These are phyloP conservation scores for Didymodactylos carnosus DNA, from an alignment of 2,888 invertebrate genomes.

Conservation along the genomic window DNA sequence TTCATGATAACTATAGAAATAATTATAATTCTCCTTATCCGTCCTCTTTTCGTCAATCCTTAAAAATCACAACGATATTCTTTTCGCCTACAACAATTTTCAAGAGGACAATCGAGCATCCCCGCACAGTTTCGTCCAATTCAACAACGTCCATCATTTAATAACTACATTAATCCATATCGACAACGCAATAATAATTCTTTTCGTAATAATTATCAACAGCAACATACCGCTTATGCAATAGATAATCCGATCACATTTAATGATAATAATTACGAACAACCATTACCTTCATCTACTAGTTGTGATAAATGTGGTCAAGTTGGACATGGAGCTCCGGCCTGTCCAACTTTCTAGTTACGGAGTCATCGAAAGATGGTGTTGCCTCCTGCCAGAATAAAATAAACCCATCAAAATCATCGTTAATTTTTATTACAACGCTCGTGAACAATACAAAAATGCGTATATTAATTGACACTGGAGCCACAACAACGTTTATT, in stretches of 20 bases:
- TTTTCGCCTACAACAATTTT: background rate
- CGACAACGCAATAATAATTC: too few relatives aligned
- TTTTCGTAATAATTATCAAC: background rate
- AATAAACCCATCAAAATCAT: background rate
- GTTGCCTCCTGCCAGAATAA: background rate
- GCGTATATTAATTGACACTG: background rate
- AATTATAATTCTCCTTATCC: background rate
- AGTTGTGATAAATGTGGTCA: background rate
- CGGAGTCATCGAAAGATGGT: background rate
- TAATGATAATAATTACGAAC: too few relatives aligned
- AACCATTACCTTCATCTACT: background rate
- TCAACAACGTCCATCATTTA: background rate
- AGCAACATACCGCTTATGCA: background rate
- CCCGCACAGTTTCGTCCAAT: background rate
- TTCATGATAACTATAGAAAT: background rate
- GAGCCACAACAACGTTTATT: too few relatives aligned
- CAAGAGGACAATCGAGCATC: background rate
- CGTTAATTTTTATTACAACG: background rate
- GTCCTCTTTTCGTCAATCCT: background rate
- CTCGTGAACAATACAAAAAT: too few relatives aligned
- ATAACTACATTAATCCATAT: background rate
- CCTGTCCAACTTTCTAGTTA: background rate
- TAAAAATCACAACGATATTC: too few relatives aligned
- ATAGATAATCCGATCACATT: background rate
- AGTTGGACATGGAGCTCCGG: background rate